Conservation (phyloP, 92 coral and sea anemone genomes). For the Heliopora coerulea region DNA sequence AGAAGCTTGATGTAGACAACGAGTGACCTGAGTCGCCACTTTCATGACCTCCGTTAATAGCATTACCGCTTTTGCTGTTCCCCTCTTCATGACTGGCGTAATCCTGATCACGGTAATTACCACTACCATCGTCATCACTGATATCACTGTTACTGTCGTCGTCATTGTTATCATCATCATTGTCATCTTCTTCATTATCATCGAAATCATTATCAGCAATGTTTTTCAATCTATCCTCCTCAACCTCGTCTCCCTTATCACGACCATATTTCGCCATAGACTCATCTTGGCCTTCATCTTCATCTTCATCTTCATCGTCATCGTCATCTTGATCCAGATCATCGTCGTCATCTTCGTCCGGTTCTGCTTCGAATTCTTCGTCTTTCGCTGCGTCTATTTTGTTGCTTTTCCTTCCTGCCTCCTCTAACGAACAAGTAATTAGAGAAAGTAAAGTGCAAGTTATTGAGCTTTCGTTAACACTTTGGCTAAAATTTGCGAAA, state of each 20-base stretch:
- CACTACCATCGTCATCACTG: too few species aligned
- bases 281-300: constrained; percentile 48
- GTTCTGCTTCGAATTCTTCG: constrained; percentile 37
- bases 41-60: too few species aligned
- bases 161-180: constrained; percentile 5
- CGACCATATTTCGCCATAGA: constrained; percentile 36
- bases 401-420: not conserved
- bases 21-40: too few species aligned
- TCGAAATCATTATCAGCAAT: constrained; percentile 1
- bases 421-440: not conserved
- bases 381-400: constrained; percentile 8
- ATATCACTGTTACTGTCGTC: not conserved
- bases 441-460: too few species aligned
- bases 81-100: too few species aligned
- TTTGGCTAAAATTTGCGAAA: too few species aligned
- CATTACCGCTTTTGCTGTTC: too few species aligned
- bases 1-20: too few species aligned
- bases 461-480: too few species aligned
- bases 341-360: constrained; percentile 48
- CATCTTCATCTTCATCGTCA: constrained; percentile 47
- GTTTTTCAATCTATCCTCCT: not conserved
- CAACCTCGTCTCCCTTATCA: constrained; percentile 5
- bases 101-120: too few species aligned
- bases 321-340: constrained; percentile 50
- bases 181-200: constrained; percentile 12